Conservation (phyloP, 1,140 invertebrate genomes). For the Cotesia glomerata region DNA sequence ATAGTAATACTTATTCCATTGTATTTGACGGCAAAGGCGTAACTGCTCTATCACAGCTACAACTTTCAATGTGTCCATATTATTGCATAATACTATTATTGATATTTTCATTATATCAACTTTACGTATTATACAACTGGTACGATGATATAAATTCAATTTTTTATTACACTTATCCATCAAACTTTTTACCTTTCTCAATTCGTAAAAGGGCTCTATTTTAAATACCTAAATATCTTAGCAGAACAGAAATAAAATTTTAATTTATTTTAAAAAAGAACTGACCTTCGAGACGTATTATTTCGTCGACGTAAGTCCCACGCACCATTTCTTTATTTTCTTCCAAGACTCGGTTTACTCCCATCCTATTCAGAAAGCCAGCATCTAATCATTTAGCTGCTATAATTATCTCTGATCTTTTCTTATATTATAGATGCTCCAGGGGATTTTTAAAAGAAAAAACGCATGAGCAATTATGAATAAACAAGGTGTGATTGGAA, state of each 20-base stretch:
- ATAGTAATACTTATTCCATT: conserved; percentile 19
- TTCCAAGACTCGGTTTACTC: conserved; percentile 2
- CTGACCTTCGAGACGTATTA: not conserved
- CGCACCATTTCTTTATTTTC: not conserved
- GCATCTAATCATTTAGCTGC: not conserved
- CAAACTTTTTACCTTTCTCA: no score
- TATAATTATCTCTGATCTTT: conserved; percentile 21
- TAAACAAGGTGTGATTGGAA: not conserved
- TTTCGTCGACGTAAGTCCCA: not conserved
- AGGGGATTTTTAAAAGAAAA: not conserved
- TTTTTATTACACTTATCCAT: no score
- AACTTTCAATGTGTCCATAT: no score
- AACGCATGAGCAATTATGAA: not conserved
- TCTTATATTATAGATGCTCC: conserved; percentile 12
- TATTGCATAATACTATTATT: no score
- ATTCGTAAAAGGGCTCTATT: no score
- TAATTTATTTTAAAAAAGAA: not conserved
- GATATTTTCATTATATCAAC: no score
- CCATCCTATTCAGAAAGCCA: not conserved
- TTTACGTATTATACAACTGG: no score
- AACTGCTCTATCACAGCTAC: no score
- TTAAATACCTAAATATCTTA: no score
- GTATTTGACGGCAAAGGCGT: no score
- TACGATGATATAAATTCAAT: no score
- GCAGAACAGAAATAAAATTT: not conserved